A percentile compares a stretch with the other conserved stretches of the same genome.
Conservation (phyloP, 2,797 vertebrate genomes). For the Scomberomorus guttatus region DNA sequence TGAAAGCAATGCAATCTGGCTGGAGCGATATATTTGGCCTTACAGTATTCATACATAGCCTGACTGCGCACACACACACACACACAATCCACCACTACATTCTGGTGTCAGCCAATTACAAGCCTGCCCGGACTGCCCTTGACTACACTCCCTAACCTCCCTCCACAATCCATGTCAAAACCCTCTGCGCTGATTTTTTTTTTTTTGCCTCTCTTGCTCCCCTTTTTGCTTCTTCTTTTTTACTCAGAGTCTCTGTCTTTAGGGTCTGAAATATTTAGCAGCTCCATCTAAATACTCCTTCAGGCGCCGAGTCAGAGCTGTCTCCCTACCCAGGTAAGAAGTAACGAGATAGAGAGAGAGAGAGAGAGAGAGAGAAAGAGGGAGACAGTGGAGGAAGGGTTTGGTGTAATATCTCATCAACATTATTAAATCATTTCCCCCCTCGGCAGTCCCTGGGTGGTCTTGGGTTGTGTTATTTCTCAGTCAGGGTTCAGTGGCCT, state of each 20-base stretch:
- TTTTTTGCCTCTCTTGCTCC: conserved; percentile 48
- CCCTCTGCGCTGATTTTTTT: conserved; percentile 55
- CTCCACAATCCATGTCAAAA: conserved; percentile 75
- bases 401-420: conserved; percentile 77
- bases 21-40: conserved; percentile 65
- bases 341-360: conserved; percentile 33
- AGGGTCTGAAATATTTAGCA: conserved; percentile 84
- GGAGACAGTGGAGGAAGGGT: conserved; percentile 50
- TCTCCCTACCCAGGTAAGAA: conserved; percentile 67
- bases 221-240: conserved; percentile 52
- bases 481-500: conserved; percentile 82
- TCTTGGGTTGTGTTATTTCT: conserved; percentile 76
- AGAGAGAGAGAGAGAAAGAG: conserved; percentile 19
- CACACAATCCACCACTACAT: conserved; percentile 58
- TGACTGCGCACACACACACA: conserved; percentile 29
- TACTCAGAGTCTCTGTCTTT: conserved; percentile 59
- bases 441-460: conserved; percentile 73
- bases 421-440: conserved; percentile 84
- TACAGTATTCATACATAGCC: conserved; percentile 62
- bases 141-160: conserved; percentile 75
- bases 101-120: conserved; percentile 81
- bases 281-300: conserved; percentile 79
- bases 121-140: conserved; percentile 79
- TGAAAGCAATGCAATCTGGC: conserved; percentile 62
- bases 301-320: conserved; percentile 64